Conservation (phyloP, 2,888 invertebrate species). For the Drosophila kuntzei region DNA sequence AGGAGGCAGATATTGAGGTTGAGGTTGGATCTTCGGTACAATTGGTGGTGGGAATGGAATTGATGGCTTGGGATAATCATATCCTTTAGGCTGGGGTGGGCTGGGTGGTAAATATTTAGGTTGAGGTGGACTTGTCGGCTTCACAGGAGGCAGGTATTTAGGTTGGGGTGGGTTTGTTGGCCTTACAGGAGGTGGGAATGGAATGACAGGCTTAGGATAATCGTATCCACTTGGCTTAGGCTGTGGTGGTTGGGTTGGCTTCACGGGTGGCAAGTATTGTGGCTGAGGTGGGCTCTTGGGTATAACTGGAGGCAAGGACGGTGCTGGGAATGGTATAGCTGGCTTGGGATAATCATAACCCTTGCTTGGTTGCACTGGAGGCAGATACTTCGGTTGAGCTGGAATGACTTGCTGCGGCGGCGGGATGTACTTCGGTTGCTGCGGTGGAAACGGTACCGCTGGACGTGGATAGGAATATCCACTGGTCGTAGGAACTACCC, state of each 20-base stretch:
- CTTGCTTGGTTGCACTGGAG: slow-evolving; percentile 54
- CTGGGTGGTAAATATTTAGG: slow-evolving; percentile 19
- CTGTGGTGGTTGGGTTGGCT: slow-evolving; percentile 32
- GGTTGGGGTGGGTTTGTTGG: slow-evolving; percentile 37
- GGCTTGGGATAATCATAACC: slow-evolving; percentile 76
- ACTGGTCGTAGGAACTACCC: slow-evolving; percentile 30
- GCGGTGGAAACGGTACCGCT: slow-evolving; percentile 57
- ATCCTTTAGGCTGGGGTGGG: slow-evolving; percentile 60
- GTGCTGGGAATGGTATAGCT: slow-evolving; percentile 47
- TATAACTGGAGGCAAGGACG: slow-evolving; percentile 34
- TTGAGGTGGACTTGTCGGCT: slow-evolving; percentile 17
- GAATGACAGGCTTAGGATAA: slow-evolving; percentile 63
- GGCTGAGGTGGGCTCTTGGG: slow-evolving; percentile 35
- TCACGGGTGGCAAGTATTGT: slow-evolving; percentile 39
- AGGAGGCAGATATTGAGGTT: slow-evolving; percentile 38
- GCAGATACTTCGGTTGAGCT: slow-evolving; percentile 58
- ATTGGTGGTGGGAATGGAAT: slow-evolving; percentile 59
- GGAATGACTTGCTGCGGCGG: slow-evolving; percentile 54
- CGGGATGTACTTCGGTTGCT: slow-evolving; percentile 42
- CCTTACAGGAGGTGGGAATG: slow-evolving; percentile 58
- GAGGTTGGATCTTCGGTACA: slow-evolving; percentile 27
- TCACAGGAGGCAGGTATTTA: slow-evolving; percentile 28
- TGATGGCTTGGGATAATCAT: slow-evolving; percentile 64
- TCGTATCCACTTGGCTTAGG: slow-evolving; percentile 60
- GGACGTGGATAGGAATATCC: slow-evolving; percentile 76